Conservation (phyloP, 2,797 vertebrate genomes). For the Peromyscus nudipes region DNA sequence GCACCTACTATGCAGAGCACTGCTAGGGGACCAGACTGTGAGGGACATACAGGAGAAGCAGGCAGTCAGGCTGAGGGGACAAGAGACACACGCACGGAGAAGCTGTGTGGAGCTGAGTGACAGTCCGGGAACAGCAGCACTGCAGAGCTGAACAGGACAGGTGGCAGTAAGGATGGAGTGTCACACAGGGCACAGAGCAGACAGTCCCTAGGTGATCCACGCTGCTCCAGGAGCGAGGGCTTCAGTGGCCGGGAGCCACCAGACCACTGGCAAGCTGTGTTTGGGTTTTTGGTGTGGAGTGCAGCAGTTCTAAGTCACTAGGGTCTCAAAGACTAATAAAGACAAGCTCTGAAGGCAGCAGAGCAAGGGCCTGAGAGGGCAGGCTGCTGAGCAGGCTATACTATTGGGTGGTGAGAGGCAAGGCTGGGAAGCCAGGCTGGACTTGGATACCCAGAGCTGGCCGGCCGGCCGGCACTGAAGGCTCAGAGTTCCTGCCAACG, state of each 20-base stretch:
- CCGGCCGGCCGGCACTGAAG: neutral
- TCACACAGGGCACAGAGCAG: neutral
- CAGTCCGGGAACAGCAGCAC: neutral
- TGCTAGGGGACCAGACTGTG: neutral
- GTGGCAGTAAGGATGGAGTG: neutral
- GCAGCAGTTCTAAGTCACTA: neutral
- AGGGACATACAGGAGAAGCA: neutral
- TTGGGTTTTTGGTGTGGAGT: neutral
- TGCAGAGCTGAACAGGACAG: neutral
- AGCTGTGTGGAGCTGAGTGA: neutral
- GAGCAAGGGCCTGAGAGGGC: neutral
- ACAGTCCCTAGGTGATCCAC: neutral
- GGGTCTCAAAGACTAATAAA: neutral
- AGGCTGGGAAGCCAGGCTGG: neutral
- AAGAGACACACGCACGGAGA: fast-evolving
- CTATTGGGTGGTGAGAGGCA: neutral
- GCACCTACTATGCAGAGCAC: conserved; percentile 25
- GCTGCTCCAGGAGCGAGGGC: neutral
- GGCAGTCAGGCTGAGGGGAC: neutral
- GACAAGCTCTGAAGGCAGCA: neutral
- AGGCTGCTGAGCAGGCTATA: neutral
- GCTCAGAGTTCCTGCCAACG: neutral
- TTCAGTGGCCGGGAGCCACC: neutral
- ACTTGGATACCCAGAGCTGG: neutral
- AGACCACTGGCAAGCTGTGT: neutral